Conservation (phyloP, 2,113 vertebrate genomes). For the Cebus imitator region DNA sequence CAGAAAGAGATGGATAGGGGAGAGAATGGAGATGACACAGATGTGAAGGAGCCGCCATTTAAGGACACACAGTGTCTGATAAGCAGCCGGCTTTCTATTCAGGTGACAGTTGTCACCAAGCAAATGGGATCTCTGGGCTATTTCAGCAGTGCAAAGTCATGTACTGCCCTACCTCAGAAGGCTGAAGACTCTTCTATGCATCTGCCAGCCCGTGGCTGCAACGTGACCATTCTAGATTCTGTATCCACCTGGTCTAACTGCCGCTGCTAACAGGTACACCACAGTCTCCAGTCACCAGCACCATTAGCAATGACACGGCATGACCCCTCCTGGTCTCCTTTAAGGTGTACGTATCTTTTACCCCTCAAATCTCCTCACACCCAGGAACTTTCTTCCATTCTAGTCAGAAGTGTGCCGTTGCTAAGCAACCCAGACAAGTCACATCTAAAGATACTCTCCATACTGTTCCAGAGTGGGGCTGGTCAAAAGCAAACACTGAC, state of each 20-base stretch:
- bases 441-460: constrained; percentile 45
- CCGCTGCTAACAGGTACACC: not conserved
- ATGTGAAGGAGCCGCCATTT: not conserved
- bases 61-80: not conserved
- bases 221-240: not conserved
- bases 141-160: not conserved
- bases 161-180: not conserved
- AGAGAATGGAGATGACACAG: not conserved
- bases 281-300: rapidly evolving
- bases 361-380: not conserved
- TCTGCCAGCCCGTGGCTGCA: not conserved
- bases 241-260: not conserved
- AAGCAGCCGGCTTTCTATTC: not conserved
- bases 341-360: not conserved
- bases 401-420: constrained; percentile 28
- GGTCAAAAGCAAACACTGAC: constrained; percentile 56
- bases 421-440: constrained; percentile 47
- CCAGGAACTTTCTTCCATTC: constrained; percentile 19
- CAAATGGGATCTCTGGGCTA: not conserved
- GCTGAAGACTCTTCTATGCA: not conserved
- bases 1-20: not conserved
- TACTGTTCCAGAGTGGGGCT: not conserved
- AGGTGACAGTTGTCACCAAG: not conserved
- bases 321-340: not conserved
- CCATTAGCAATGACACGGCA: not conserved